phyloP scores from a whole-genome alignment of 2,888 invertebrate genomes.

The Microctonus aethiopoides region DNA sequence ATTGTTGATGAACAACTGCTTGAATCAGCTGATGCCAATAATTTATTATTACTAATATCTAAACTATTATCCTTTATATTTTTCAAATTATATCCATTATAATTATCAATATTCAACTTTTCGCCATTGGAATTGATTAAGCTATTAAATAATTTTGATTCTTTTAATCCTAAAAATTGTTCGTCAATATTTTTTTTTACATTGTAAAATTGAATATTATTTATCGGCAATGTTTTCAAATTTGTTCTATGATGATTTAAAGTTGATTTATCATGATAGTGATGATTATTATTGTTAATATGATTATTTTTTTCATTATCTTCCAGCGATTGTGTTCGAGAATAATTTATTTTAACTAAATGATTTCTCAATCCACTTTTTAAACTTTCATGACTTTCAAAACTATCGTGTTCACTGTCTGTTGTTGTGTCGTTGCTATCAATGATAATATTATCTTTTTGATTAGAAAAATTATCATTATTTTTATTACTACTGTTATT shows the following conservation, averaged over 20 bases:
- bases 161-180: background rate
- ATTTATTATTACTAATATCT: constrained; percentile 55
- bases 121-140: constrained; percentile 17
- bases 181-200: background rate
- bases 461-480: constrained; percentile 42
- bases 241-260: background rate
- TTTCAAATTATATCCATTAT: constrained; percentile 45
- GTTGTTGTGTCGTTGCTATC: constrained; percentile 45
- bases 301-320: constrained; percentile 34
- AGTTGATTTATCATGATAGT: constrained; percentile 4
- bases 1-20: constrained; percentile 51
- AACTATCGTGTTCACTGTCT: constrained; percentile 58
- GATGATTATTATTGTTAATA: constrained; percentile 31
- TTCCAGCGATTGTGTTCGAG: constrained; percentile 34
- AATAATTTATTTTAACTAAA: constrained; percentile 36
- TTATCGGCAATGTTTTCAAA: constrained; percentile 4
- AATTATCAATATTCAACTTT: constrained; percentile 22
- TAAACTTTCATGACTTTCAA: constrained; percentile 57
- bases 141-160: constrained; percentile 34
- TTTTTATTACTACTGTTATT: constrained; percentile 39
- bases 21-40: constrained; percentile 53
- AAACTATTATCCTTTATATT: constrained; percentile 56
- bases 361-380: constrained; percentile 54
- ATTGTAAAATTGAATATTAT: constrained; percentile 22
- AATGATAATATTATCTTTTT: constrained; percentile 23